phyloP scores from a whole-genome alignment of 2,797 vertebrate species.

The Chiroxiphia lanceolata region DNA sequence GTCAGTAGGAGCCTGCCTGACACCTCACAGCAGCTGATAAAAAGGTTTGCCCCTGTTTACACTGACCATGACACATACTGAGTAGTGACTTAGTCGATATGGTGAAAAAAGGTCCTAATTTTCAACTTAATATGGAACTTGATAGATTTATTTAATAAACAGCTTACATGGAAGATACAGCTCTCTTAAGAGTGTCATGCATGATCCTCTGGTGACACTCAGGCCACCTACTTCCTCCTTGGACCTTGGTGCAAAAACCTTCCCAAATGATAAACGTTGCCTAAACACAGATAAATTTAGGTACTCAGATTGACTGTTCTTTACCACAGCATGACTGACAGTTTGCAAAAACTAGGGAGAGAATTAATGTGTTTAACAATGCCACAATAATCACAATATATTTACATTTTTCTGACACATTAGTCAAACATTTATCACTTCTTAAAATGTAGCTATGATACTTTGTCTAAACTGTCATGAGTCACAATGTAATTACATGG shows the following conservation, averaged over 20 bases:
- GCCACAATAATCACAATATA: conserved; percentile 68
- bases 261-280: neutral
- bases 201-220: neutral
- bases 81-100: neutral
- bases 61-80: neutral
- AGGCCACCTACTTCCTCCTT: neutral
- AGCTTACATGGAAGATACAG: conserved; percentile 31
- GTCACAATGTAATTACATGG: conserved; percentile 77
- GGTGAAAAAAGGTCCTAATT: neutral
- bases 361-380: conserved; percentile 42
- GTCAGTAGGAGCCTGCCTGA: neutral
- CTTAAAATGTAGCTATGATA: conserved; percentile 71
- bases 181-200: neutral
- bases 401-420: conserved; percentile 75
- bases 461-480: conserved; percentile 75
- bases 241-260: neutral
- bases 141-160: conserved; percentile 43
- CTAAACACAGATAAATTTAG: neutral
- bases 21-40: neutral
- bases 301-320: neutral
- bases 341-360: conserved; percentile 16
- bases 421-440: conserved; percentile 76
- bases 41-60: neutral
- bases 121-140: neutral
- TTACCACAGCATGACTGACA: conserved; percentile 27